Conservation (phyloP, 2,797 vertebrate species). For the Sebastes itinus region DNA sequence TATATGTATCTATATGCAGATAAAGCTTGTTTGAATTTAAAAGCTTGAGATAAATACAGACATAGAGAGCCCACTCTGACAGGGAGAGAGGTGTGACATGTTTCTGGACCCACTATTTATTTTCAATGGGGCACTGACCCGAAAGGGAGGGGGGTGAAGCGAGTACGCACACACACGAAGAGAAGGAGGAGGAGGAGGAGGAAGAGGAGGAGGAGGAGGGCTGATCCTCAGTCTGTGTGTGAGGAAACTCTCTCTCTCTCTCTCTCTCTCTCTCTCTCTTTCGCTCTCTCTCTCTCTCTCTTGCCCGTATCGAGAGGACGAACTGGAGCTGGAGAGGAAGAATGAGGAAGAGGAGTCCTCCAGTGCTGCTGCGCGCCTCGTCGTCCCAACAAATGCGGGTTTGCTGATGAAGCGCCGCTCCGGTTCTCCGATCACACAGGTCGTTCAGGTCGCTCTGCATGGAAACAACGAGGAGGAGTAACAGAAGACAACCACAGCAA, state of each 20-base stretch:
- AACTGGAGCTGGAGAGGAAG: constrained; percentile 64
- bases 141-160: too few species aligned
- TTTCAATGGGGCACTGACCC: too few species aligned
- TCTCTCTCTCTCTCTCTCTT: not conserved
- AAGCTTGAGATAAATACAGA: not conserved
- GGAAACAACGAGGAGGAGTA: constrained; percentile 65
- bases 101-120: not conserved
- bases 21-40: too few species aligned
- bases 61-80: not conserved
- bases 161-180: not conserved
- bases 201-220: constrained; percentile 18
- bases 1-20: too few species aligned
- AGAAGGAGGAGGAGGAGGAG: too few species aligned
- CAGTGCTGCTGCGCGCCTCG: constrained; percentile 63
- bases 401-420: constrained; percentile 79
- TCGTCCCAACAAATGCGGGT: constrained; percentile 77
- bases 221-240: constrained; percentile 45
- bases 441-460: constrained; percentile 39
- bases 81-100: not conserved
- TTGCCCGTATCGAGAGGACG: constrained; percentile 33
- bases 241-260: constrained; percentile 36
- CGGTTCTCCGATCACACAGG: constrained; percentile 78
- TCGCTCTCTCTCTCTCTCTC: constrained; percentile 14
- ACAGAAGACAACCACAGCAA: constrained; percentile 42
- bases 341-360: constrained; percentile 85